A percentile compares a stretch with the other conserved stretches of the same genome.
Conservation (phyloP, 2,113 vertebrate species). For the Lophochroa leadbeateri region DNA sequence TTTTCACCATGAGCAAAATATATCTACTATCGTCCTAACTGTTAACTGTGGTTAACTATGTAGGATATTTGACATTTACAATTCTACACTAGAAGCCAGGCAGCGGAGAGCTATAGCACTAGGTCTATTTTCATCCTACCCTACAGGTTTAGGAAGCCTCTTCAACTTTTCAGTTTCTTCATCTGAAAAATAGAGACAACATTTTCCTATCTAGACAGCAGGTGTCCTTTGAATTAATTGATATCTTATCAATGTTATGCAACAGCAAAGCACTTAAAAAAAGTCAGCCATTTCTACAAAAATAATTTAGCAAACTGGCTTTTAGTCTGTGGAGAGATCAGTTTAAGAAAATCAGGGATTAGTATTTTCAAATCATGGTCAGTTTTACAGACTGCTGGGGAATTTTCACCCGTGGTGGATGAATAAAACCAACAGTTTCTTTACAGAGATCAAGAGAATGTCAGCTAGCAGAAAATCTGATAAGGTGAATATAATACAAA, state of each 20-base stretch:
- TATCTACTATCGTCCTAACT: not conserved
- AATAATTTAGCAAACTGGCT: not conserved
- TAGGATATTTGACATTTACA: not conserved
- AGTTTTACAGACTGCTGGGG: not conserved
- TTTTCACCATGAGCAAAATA: not conserved
- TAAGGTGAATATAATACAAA: not conserved
- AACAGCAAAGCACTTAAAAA: not conserved
- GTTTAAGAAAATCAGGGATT: not conserved
- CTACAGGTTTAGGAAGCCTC: not conserved
- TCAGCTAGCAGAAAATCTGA: not conserved
- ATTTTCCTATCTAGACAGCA: not conserved
- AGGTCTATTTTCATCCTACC: not conserved
- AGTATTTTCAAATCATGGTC: not conserved
- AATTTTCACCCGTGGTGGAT: not conserved
- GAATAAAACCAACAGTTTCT: not conserved
- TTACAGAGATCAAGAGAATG: not conserved
- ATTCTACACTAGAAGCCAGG: not conserved
- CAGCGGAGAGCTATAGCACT: rapidly evolving
- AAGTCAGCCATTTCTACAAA: not conserved
- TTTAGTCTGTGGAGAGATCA: not conserved
- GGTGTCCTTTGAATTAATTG: not conserved
- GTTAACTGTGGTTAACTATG: not conserved
- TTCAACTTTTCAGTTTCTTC: not conserved
- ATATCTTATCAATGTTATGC: not conserved
- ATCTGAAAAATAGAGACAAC: not conserved